A percentile compares a stretch with the other conserved stretches of the same genome.
Conservation (phyloP, 1,140 invertebrate species). For the Zaprionus taronus region DNA sequence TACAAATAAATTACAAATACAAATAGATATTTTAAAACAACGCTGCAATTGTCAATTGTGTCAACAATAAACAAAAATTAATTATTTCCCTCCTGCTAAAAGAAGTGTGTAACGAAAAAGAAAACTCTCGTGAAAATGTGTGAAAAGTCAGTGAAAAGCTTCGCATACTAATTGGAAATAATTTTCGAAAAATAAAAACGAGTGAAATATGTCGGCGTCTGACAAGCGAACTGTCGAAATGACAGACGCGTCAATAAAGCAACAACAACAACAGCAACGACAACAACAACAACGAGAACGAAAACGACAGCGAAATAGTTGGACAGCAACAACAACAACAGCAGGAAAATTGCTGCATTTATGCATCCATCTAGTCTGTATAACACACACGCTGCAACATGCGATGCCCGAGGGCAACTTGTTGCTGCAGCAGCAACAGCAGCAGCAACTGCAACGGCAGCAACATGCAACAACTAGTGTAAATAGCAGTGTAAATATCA, state of each 20-base stretch:
- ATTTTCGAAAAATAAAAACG: slow-evolving; percentile 22
- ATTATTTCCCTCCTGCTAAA: neutral
- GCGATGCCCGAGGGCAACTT: slow-evolving; percentile 68
- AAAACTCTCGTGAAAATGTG: slow-evolving; percentile 43
- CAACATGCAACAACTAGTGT: slow-evolving; percentile 73
- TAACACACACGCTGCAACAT: slow-evolving; percentile 66
- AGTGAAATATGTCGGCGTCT: slow-evolving; percentile 64
- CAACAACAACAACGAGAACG: slow-evolving; percentile 30
- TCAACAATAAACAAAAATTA: slow-evolving; percentile 2
- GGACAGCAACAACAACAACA: slow-evolving; percentile 10
- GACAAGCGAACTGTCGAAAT: slow-evolving; percentile 82
- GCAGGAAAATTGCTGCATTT: slow-evolving; percentile 57
- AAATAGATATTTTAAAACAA: neutral
- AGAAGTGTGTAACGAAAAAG: slow-evolving; percentile 4
- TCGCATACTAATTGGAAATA: slow-evolving; percentile 50
- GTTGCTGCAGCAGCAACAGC: slow-evolving; percentile 61
- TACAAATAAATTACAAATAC: neutral
- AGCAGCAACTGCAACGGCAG: slow-evolving; percentile 57
- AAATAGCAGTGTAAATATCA: slow-evolving; percentile 84
- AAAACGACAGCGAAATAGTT: slow-evolving; percentile 37
- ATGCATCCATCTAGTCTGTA: slow-evolving; percentile 73
- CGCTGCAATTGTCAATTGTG: slow-evolving; percentile 39
- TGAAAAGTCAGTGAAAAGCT: slow-evolving; percentile 53
- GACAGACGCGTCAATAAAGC: slow-evolving; percentile 65
- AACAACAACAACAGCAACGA: slow-evolving; percentile 30